These are phyloP conservation scores for Aptenodytes patagonicus DNA, from an alignment of 2,113 vertebrate genomes.

Conservation along the genomic window DNA sequence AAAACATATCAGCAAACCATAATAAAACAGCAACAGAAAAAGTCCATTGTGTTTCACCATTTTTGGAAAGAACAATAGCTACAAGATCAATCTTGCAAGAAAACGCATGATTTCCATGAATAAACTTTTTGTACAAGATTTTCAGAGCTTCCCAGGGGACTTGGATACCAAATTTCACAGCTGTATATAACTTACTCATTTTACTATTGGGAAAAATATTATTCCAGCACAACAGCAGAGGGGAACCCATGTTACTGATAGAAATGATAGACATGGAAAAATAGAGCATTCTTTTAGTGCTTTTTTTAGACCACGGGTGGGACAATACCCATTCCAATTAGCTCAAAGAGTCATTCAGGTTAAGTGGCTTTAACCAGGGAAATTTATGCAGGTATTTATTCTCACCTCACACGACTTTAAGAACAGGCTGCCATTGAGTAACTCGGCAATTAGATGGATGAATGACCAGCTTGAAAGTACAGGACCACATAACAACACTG, in stretches of 20 bases:
- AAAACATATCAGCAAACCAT: background rate
- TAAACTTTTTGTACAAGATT: background rate
- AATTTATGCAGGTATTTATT: background rate
- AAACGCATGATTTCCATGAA: accelerated
- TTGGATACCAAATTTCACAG: background rate
- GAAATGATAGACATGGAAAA: background rate
- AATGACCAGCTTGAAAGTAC: background rate
- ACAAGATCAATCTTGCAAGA: background rate
- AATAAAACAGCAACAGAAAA: background rate
- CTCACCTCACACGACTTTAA: background rate
- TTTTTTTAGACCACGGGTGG: background rate
- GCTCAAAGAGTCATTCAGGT: background rate
- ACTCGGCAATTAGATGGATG: background rate
- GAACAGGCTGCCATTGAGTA: background rate
- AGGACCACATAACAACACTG: background rate
- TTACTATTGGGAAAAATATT: background rate
- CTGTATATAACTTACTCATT: background rate
- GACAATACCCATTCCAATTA: background rate
- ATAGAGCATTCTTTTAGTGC: background rate
- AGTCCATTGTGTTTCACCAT: too few species aligned
- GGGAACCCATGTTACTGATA: background rate
- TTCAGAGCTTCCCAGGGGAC: background rate
- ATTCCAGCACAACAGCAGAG: background rate
- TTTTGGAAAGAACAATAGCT: background rate
- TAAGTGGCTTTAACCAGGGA: background rate